phyloP scores from a whole-genome alignment of 2,888 invertebrate genomes.

The Agrochola lota region DNA sequence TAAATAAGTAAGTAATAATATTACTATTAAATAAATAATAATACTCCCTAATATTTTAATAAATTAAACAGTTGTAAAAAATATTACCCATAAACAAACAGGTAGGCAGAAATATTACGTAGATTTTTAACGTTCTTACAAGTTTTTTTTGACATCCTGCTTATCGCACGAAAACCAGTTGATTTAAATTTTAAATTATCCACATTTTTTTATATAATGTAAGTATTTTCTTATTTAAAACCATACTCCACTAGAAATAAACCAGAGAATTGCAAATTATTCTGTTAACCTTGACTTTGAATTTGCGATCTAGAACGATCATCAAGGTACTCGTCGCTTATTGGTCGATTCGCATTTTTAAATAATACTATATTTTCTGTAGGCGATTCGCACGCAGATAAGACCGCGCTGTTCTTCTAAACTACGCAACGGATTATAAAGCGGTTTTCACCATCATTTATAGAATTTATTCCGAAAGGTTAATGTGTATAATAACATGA shows the following conservation, averaged over 20 bases:
- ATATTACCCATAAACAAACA: neutral
- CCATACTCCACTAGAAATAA: neutral
- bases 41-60: no score
- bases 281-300: neutral
- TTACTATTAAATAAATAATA: no score
- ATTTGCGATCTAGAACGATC: neutral
- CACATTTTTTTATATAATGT: neutral
- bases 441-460: no score
- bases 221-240: neutral
- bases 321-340: neutral
- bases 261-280: neutral
- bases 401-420: no score
- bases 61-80: no score
- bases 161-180: neutral
- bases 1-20: no score
- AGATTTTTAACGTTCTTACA: neutral
- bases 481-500: no score
- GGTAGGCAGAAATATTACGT: neutral
- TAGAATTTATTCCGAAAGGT: no score
- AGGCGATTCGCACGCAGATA: no score
- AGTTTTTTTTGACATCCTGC: conserved; percentile 2
- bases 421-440: no score
- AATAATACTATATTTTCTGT: no score
- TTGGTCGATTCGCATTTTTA: no score
- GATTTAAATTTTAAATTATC: neutral